These are phyloP conservation scores for Diplosoma virens DNA, from an alignment of 23 tunicate genomes.

Conservation along the genomic window DNA sequence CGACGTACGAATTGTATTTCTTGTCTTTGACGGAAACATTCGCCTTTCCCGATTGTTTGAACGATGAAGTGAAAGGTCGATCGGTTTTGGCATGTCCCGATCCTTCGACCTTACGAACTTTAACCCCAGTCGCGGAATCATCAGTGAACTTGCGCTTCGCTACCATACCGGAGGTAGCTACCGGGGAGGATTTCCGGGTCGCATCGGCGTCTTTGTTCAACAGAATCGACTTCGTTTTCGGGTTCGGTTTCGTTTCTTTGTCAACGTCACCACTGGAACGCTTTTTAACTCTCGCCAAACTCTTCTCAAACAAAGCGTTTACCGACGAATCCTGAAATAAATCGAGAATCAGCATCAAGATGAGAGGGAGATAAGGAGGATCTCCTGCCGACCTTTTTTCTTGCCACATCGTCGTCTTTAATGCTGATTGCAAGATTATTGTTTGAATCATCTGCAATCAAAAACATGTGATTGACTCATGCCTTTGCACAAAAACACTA, in stretches of 20 bases:
- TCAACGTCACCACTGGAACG: neutral
- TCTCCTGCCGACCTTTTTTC: slow-evolving; percentile 14
- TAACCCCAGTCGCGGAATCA: neutral
- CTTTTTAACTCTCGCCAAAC: slow-evolving; percentile 30
- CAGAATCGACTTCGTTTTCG: slow-evolving; percentile 53
- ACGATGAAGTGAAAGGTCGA: neutral
- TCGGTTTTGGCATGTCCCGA: neutral
- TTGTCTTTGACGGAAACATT: slow-evolving; percentile 18
- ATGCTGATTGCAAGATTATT: slow-evolving; percentile 57
- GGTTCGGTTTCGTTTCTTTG: neutral
- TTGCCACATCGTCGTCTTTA: slow-evolving; percentile 47
- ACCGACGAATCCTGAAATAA: slow-evolving; percentile 5
- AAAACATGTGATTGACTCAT: neutral
- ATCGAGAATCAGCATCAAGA: neutral
- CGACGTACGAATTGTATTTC: slow-evolving; percentile 34
- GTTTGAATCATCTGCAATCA: slow-evolving; percentile 13
- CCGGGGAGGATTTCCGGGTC: neutral
- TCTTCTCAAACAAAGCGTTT: slow-evolving; percentile 16
- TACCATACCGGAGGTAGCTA: slow-evolving; percentile 5
- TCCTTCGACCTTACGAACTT: slow-evolving; percentile 40
- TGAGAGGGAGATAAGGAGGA: neutral
- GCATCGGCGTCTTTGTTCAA: slow-evolving; percentile 42
- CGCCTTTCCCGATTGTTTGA: neutral
- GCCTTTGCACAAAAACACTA: neutral
- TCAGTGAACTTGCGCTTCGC: slow-evolving; percentile 45